Evolutionary conservation across 2,888 invertebrate genomes (phyloP).

Genomic region (Zele albiditarsus): DNA sequence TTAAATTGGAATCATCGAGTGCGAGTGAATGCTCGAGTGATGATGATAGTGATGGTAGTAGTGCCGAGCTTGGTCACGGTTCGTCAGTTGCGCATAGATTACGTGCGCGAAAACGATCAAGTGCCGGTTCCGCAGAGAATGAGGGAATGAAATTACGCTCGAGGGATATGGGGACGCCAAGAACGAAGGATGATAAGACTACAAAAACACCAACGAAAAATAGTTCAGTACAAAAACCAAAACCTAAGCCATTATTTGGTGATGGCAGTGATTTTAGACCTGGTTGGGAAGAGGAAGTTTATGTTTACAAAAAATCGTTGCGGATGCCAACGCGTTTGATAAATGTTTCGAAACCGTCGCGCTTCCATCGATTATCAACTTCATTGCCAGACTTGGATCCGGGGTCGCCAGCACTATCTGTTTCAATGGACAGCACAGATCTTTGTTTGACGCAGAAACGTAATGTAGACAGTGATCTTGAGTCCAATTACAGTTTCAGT

Average conservation of each 20-base stretch:
- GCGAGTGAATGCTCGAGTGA: conserved; percentile 65
- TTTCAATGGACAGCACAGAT: conserved; percentile 76
- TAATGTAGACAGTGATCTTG: conserved; percentile 78
- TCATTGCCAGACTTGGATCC: conserved; percentile 87
- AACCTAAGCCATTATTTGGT: conserved; percentile 78
- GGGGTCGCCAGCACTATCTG: conserved; percentile 81
- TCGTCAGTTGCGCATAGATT: conserved; percentile 67
- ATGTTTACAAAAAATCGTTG: conserved; percentile 86
- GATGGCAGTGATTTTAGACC: conserved; percentile 84
- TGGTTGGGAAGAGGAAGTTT: conserved; percentile 89
- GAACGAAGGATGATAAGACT: conserved; percentile 59
- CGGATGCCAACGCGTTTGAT: conserved; percentile 88
- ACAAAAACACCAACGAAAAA: conserved; percentile 63
- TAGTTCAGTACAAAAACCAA: conserved; percentile 55
- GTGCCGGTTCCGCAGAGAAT: conserved; percentile 57
- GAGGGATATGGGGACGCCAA: conserved; percentile 65
- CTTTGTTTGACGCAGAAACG: conserved; percentile 65
- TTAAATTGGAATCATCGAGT: conserved; percentile 66
- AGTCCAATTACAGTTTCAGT: conserved; percentile 80
- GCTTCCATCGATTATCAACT: conserved; percentile 81
- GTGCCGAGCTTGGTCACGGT: conserved; percentile 57
- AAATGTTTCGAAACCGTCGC: conserved; percentile 83
- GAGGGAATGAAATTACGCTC: conserved; percentile 68
- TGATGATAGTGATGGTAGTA: conserved; percentile 41
- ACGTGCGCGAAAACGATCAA: conserved; percentile 65